Evolutionary conservation across 2,888 invertebrate species (phyloP), one percentile per base, ranked within the genome.

Genomic region (Anthrax anthrax): DNA sequence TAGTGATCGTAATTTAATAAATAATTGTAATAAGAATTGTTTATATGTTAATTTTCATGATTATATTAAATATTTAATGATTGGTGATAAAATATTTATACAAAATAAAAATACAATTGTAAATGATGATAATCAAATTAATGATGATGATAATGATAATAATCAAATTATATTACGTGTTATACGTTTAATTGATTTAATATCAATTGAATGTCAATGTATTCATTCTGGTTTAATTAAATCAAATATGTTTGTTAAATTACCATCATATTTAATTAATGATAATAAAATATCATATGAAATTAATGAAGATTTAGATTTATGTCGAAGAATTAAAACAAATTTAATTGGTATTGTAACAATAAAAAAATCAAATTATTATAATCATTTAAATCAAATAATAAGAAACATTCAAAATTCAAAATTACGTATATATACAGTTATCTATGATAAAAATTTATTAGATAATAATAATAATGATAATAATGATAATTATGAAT

Each of bases 281-380:
- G 23, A 41, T 14, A 17, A 41, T 18, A 27, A 46, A 4, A 23
- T 63, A 4, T 64, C 65, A 2, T 51, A 58, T 18, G 66, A 66
- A 51, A 64, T 66, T 43, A 48, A 65, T 1, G 64, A 65, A 48
- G 63, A 65, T 37, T 46, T 65, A 4, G 60, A 61, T 0, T 64
- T 66, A 47, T 58, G 58, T 17, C n/a, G 55, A 57, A 5, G 62
- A 59, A 27, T 56, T 58, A 18, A 59, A 61, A n/a, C 64, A 6
- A 59, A 58, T 44, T 57, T 62, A 13, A 47, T 65, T 10, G 52
- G n/a, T n/a, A n/a, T n/a, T n/a, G n/a, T n/a, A n/a, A n/a, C n/a
- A n/a, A n/a, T n/a, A n/a, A n/a, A n/a, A n/a, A n/a, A n/a, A n/a
- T n/a, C n/a, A n/a, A n/a, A n/a, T n/a, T n/a, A n/a, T n/a, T n/a